phyloP scores from a whole-genome alignment of 2,797 vertebrate species.

The Melanotaenia trifasciata region DNA sequence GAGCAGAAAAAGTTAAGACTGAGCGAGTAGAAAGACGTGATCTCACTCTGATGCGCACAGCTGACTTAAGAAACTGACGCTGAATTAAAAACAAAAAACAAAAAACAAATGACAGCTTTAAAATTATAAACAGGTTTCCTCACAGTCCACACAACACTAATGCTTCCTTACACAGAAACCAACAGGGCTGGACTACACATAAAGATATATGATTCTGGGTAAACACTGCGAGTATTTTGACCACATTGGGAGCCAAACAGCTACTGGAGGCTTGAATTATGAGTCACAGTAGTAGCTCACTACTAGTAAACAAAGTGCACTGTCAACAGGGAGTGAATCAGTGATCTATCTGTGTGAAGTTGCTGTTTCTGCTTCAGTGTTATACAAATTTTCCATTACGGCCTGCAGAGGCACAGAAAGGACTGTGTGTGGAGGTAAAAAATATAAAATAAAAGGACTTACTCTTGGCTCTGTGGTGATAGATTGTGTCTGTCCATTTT shows the following conservation, averaged over 20 bases:
- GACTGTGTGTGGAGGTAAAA: slow-evolving; percentile 9
- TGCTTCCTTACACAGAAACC: background rate
- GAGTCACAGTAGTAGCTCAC: slow-evolving; percentile 48
- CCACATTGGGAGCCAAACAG: slow-evolving; percentile 24
- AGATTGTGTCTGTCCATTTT: slow-evolving; percentile 75
- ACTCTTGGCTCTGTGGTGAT: slow-evolving; percentile 79
- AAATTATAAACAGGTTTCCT: background rate
- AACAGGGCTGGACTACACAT: background rate
- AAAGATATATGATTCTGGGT: background rate
- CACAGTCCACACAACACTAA: background rate
- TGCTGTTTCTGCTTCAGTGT: slow-evolving; percentile 29
- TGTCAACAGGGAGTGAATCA: slow-evolving; percentile 51
- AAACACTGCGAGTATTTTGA: background rate
- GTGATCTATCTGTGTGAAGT: slow-evolving; percentile 58
- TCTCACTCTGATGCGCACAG: slow-evolving; percentile 31
- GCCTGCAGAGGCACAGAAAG: slow-evolving; percentile 4
- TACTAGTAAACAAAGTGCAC: slow-evolving; percentile 58
- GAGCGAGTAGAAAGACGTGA: slow-evolving; percentile 37
- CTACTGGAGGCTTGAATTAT: slow-evolving; percentile 50
- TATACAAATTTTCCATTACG: slow-evolving; percentile 8
- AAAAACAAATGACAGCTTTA: background rate
- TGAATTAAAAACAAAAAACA: too few species aligned
- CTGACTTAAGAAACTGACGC: slow-evolving; percentile 2
- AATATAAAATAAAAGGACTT: slow-evolving; percentile 35
- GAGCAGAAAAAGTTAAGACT: slow-evolving; percentile 40